Base-by-base conservation (phyloP, 2,113 vertebrate genomes). In the Gorsachius goisagi region DNA sequence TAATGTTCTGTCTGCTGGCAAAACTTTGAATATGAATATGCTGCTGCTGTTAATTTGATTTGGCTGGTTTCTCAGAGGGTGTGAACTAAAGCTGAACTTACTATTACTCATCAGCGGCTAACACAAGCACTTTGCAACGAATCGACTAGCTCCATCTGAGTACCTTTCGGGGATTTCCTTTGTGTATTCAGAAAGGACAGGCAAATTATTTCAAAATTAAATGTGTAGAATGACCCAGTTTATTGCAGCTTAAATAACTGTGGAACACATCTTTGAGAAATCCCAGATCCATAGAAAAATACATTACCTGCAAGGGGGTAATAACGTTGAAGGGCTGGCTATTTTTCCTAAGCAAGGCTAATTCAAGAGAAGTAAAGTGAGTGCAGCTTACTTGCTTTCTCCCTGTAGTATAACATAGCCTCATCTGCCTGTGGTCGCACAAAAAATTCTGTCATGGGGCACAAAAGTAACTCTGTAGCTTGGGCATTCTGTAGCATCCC, bases 131-230 rank as follows among this genome's bases (percentile, higher is more conserved):
- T 79, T 89, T 66, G 45, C 86, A 93, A 66, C 58, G 89, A 93
- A 89, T 35, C 87, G 80, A 74, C 66, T 17, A 62, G 28, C 91
- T 93, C 53, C 74, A 81, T 89, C 47, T 85, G 86, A 92, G 89
- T 76, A 72, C 74, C n/a, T 95, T 91, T 92, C 73, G 41, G 47
- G 69, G 58, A 84, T 92, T 81, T 90, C 95, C 94, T 92, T 94
- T 87, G 88, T 89, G 94, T 94, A 84, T 90, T 90, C 92, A 85
- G 80, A 91, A 88, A 89, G 95, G 96, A 97, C 94, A 97, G 77
- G 84, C 80, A 92, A 97, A 95, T 95, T 95, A 95, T 89, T 94
- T 96, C 53, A 76, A 92, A 97, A 94, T 97, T 91, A 92, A 97
- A 95, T 59, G 71, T 55, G 81, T 82, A 62, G 77, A 95, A 89